Percentiles rank a stretch among this genome's conserved stretches.
These are phyloP conservation scores for Ispidina picta DNA, from an alignment of 2,797 vertebrate genomes.

Conservation along the genomic window DNA sequence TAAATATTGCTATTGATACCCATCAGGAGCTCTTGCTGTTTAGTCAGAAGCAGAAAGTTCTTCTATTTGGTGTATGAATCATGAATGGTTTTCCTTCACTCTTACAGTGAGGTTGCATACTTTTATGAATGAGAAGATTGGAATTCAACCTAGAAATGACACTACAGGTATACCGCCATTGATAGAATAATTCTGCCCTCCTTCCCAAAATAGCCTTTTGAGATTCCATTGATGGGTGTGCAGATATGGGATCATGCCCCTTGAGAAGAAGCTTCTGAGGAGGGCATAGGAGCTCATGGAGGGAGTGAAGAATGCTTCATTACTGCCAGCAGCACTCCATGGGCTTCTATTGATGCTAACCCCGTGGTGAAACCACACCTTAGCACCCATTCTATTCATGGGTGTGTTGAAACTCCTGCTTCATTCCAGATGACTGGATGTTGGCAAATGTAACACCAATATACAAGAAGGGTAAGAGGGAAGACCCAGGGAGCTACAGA, in stretches of 20 bases:
- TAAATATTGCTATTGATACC: neutral
- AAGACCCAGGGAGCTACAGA: too few species aligned
- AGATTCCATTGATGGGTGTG: accelerated
- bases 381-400: accelerated
- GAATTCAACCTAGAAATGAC: neutral
- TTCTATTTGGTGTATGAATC: neutral
- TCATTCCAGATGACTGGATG: too few species aligned
- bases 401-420: neutral
- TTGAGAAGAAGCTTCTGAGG: neutral
- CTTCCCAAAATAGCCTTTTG: neutral
- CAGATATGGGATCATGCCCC: neutral
- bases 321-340: neutral
- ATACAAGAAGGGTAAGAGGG: too few species aligned
- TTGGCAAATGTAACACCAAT: too few species aligned
- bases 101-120: neutral
- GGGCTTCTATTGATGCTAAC: accelerated
- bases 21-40: neutral
- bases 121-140: neutral
- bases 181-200: neutral
- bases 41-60: neutral
- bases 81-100: neutral
- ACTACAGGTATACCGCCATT: neutral
- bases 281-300: accelerated
- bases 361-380: accelerated
- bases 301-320: accelerated